Percentiles rank a stretch among this genome's conserved stretches.
These are phyloP conservation scores for Tetanocera ferruginea DNA, from an alignment of 2,888 invertebrate genomes.

Conservation along the genomic window DNA sequence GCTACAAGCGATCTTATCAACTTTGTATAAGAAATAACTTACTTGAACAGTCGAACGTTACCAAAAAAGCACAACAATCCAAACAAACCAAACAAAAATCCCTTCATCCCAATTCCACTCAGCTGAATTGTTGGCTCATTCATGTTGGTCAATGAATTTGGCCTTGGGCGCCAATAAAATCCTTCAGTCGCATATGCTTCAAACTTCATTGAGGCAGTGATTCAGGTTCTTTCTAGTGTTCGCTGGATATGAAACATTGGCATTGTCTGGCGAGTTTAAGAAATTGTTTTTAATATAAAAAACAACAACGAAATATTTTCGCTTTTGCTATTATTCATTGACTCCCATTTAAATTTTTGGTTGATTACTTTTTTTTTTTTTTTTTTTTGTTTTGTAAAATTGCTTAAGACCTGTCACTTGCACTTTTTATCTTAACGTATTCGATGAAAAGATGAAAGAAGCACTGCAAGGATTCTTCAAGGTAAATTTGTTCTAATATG, in stretches of 20 bases:
- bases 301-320: neutral
- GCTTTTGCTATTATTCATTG: too few species aligned
- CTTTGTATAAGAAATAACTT: neutral
- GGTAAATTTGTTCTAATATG: too few species aligned
- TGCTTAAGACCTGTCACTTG: constrained; percentile 7
- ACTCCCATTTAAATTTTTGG: too few species aligned
- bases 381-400: neutral
- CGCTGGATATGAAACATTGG: constrained; percentile 8
- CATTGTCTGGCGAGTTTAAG: neutral
- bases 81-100: neutral
- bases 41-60: too few species aligned
- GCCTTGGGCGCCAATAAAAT: constrained; percentile 26
- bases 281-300: too few species aligned
- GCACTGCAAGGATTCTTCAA: too few species aligned
- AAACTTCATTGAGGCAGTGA: too few species aligned
- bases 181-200: neutral
- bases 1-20: constrained; percentile 28
- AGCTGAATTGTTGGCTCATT: neutral
- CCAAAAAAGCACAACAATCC: constrained; percentile 6
- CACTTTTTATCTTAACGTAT: constrained; percentile 19
- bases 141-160: constrained; percentile 21
- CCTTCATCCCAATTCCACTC: neutral
- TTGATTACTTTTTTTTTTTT: neutral
- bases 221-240: neutral
- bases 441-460: neutral